Evolutionary conservation across 2,797 vertebrate genomes (phyloP), one percentile per base, ranked within the genome.

Genomic region (Anguilla obscura): DNA sequence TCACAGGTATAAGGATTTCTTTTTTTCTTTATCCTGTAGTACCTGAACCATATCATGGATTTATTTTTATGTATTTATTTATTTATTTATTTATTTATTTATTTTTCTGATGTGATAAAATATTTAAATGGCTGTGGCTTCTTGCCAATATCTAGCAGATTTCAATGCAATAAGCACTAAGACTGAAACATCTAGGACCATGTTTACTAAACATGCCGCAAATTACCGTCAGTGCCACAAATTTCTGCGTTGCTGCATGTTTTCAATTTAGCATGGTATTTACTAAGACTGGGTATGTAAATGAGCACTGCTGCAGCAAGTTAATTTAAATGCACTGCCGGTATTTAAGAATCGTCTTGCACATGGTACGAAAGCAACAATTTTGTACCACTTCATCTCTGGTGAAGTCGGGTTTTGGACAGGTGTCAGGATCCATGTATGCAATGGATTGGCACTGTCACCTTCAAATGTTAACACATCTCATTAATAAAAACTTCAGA

Each of bases 91-190:
- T 80, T 40, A 45, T 45, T 45, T 45, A 45, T 45, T 45, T 45
- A 45, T 40, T 82, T 50, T 82, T 10, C 79, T 48, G 45, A 7
- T 82, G 79, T 82, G 79, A 82, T 82, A 82, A 82, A 82, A 48
- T 45, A 82, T 82, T 82, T 9, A n/a, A n/a, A 76, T 76, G 40
- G 79, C 45, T 82, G 40, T 82, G 16, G 45, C 79, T 50, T 82
- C 79, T 45, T 14, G 74, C 30, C 33, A 48, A 21, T 48, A 6
- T 82, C 79, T 50, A 0, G 24, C 40, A 50, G 79, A 82, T 82
- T 45, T 5, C 24, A 82, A 21, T n/a, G n/a, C 63, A 24, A 6
- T 24, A 4, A 66, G 63, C 63, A n/a, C 63, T 27, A 66, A 0
- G n/a, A 8, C 63, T n/a, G 63, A 27, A 66, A 27, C 63, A 66